Conservation (phyloP, 2,888 invertebrate species). For the Tiliacea aurago region DNA sequence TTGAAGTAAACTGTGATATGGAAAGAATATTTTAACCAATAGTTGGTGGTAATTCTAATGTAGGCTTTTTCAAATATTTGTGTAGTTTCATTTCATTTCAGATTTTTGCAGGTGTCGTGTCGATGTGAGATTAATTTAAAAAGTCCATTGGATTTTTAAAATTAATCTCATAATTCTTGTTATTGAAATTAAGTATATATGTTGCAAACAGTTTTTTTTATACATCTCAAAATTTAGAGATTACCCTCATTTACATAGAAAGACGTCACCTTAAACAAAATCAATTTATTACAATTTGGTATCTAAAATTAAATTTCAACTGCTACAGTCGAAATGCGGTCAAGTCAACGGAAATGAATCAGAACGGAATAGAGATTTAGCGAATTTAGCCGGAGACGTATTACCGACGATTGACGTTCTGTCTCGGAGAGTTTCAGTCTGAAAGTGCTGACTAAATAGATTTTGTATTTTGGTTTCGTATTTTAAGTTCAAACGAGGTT, state of each 20-base stretch:
- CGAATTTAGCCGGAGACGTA: conserved; percentile 49
- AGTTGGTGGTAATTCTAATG: background rate
- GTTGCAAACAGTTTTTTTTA: no score
- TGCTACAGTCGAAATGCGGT: conserved; percentile 52
- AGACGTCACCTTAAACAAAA: conserved; percentile 7
- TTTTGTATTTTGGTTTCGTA: conserved; percentile 31
- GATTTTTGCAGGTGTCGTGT: background rate
- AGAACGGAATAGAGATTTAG: conserved; percentile 57
- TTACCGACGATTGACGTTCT: conserved; percentile 61
- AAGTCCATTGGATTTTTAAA: background rate
- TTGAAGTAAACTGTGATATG: conserved; percentile 56
- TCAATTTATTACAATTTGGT: conserved; percentile 33
- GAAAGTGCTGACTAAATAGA: conserved; percentile 53
- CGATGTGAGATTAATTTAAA: no score
- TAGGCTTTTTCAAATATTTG: background rate
- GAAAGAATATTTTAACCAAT: conserved; percentile 9
- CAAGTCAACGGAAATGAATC: conserved; percentile 54
- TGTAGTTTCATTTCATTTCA: conserved; percentile 12
- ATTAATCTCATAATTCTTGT: background rate
- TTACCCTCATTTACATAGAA: background rate
- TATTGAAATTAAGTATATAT: background rate
- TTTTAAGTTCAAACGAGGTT: conserved; percentile 12
- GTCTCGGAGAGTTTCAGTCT: conserved; percentile 38
- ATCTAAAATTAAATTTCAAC: conserved; percentile 40
- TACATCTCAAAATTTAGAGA: background rate